A percentile compares a stretch with the other conserved stretches of the same genome.
These are phyloP conservation scores for Malurus leucopterus DNA, from an alignment of 2,797 vertebrate species.

Conservation along the genomic window DNA sequence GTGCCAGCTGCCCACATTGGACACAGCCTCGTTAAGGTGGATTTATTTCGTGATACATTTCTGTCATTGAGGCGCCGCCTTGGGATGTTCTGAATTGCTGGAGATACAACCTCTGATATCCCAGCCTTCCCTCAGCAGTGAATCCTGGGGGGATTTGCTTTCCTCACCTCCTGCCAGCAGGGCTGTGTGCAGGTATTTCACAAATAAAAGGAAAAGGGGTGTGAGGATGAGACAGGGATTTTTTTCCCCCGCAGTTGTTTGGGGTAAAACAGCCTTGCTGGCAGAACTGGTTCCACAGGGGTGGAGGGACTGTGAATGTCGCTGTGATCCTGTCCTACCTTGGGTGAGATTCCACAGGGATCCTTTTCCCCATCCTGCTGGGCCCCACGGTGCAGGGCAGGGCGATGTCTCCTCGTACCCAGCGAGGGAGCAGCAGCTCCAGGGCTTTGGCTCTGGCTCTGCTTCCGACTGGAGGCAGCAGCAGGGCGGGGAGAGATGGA, in stretches of 20 bases:
- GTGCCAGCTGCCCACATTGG: background rate
- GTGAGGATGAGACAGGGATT: fast-evolving
- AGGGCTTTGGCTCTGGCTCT: background rate
- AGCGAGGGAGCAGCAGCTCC: background rate
- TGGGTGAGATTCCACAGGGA: fast-evolving
- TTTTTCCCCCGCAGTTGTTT: background rate
- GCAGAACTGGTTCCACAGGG: background rate
- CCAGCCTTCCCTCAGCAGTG: background rate
- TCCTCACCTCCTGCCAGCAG: background rate
- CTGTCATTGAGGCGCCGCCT: background rate
- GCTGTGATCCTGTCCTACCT: fast-evolving
- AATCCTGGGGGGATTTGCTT: background rate
- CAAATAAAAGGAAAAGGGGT: background rate
- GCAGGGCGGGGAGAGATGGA: background rate
- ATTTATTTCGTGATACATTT: background rate
- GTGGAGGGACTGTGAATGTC: background rate
- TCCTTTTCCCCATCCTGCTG: background rate
- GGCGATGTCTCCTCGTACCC: fast-evolving
- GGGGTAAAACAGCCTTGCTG: background rate
- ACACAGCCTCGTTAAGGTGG: background rate
- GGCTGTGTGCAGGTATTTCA: background rate
- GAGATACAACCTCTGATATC: background rate
- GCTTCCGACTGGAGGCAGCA: background rate
- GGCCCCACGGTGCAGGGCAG: fast-evolving
- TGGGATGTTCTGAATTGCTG: background rate